phyloP scores from a whole-genome alignment of 2,113 vertebrate species.

The Zapornia atra region DNA sequence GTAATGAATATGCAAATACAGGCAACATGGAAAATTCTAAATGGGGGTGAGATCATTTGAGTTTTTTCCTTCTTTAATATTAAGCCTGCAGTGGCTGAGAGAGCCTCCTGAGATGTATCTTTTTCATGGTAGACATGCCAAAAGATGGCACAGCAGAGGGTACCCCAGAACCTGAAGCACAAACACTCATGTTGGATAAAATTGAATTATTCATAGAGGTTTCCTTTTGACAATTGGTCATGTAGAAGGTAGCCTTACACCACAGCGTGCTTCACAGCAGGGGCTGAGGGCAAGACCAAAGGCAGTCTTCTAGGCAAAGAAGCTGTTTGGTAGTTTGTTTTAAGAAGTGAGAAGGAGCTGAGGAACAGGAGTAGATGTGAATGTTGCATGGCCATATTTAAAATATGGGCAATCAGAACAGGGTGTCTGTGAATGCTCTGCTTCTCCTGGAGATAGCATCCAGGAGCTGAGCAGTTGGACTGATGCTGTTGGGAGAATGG shows the following conservation, averaged over 20 bases:
- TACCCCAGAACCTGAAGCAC: not conserved
- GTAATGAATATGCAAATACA: not conserved
- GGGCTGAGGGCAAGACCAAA: not conserved
- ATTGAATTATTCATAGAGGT: not conserved
- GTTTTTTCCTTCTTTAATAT: not conserved
- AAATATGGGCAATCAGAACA: not conserved
- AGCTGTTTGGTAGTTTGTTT: not conserved
- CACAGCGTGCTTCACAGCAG: not conserved
- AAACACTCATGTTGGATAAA: not conserved
- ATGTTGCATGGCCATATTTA: not conserved
- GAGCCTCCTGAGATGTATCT: not conserved
- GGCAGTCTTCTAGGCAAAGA: not conserved
- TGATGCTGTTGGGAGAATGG: too few relatives aligned
- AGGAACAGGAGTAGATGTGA: not conserved
- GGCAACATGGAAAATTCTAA: not conserved
- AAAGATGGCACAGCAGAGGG: not conserved
- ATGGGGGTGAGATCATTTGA: not conserved
- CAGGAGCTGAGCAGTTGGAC: not conserved
- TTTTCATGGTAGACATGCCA: not conserved
- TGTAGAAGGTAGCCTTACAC: not conserved
- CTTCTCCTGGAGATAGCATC: not conserved
- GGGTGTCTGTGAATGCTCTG: not conserved
- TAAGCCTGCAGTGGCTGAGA: not conserved
- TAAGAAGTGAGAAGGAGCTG: not conserved
- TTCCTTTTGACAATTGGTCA: not conserved